Conservation (phyloP, 2,797 vertebrate species). For the Sternotherus odoratus region DNA sequence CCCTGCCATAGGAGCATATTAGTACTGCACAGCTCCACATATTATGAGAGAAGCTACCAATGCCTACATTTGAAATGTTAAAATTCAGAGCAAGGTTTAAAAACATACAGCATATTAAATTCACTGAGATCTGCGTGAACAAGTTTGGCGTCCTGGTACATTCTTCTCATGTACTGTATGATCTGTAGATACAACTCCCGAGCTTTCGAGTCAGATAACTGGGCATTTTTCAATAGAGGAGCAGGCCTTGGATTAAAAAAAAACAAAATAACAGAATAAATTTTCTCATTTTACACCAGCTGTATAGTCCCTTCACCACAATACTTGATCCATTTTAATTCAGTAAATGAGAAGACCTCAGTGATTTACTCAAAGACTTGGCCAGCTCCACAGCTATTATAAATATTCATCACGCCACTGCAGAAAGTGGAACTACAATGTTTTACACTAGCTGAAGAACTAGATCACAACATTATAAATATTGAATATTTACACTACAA, state of each 20-base stretch:
- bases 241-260: conserved; percentile 86
- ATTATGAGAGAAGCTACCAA: conserved; percentile 14
- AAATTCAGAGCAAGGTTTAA: conserved; percentile 26
- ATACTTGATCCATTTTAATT: background rate
- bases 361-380: background rate
- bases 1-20: background rate
- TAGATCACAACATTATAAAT: background rate
- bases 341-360: background rate
- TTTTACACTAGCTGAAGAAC: background rate
- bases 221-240: conserved; percentile 92
- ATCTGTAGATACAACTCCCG: conserved; percentile 92
- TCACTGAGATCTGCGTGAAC: conserved; percentile 98
- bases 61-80: conserved; percentile 2
- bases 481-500: background rate
- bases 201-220: conserved; percentile 90
- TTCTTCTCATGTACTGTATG: conserved; percentile 93
- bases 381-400: background rate
- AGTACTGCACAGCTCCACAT: background rate
- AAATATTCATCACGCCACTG: background rate
- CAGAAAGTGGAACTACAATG: background rate
- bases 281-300: background rate
- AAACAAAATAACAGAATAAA: background rate
- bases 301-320: background rate
- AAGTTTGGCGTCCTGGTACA: conserved; percentile 94
- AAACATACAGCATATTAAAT: conserved; percentile 95